Evolutionary conservation across 1,140 invertebrate genomes (phyloP).

Genomic region (Psilanteris sp.): DNA sequence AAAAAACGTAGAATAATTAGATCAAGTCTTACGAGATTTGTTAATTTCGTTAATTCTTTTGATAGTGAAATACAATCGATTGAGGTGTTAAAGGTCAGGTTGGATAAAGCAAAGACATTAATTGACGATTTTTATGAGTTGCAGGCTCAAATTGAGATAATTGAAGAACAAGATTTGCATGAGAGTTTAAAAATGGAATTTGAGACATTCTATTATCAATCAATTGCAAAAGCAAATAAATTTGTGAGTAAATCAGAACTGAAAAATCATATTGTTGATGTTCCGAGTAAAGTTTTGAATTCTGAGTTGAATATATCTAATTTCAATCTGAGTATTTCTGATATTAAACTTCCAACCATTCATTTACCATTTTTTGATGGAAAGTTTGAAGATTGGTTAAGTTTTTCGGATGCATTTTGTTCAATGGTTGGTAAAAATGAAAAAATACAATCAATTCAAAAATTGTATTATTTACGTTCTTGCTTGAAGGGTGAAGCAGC

Average conservation of each 20-base stretch:
- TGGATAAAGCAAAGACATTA: not conserved
- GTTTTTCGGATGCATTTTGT: not conserved
- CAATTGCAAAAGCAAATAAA: not conserved
- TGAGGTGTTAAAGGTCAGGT: not conserved
- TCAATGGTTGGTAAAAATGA: not conserved
- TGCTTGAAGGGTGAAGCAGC: not conserved
- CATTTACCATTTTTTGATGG: not conserved
- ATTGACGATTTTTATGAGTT: not conserved
- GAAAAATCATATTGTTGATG: not conserved
- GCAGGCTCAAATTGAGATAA: not conserved
- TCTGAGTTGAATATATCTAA: too few species aligned
- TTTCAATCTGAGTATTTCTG: not conserved
- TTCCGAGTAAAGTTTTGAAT: not conserved
- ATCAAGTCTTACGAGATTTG: too few species aligned
- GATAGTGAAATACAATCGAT: not conserved
- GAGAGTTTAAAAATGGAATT: not conserved
- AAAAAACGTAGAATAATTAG: not conserved
- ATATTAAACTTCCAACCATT: conserved; percentile 1
- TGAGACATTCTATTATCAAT: not conserved
- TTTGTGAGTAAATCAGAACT: not conserved
- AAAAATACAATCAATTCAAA: not conserved
- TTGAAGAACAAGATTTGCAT: not conserved
- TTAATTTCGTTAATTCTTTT: not conserved
- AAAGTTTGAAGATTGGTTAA: conserved; percentile 1
- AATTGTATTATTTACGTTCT: conserved; percentile 1